These are phyloP conservation scores for Zosterops lateralis DNA, from an alignment of 2,113 vertebrate species.

Conservation along the genomic window DNA sequence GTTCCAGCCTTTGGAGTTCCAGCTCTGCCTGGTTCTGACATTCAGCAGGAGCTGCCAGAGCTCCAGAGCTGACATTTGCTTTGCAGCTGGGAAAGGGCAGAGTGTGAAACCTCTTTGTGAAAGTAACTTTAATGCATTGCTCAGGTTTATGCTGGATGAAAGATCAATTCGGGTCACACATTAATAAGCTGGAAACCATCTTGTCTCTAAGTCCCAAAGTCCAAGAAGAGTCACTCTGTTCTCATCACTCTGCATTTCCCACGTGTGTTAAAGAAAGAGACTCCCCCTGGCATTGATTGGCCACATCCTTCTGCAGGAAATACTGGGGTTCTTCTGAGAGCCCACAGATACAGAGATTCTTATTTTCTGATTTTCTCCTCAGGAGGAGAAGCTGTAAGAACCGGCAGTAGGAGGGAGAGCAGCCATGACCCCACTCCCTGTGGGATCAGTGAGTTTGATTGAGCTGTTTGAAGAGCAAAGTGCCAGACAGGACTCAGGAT, in stretches of 20 bases:
- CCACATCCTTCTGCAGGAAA: background rate
- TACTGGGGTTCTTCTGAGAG: background rate
- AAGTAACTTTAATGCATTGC: background rate
- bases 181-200: background rate
- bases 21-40: constrained; percentile 1
- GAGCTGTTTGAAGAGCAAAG: background rate
- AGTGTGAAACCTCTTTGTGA: background rate
- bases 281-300: background rate
- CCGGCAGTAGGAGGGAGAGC: background rate
- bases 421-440: background rate
- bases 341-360: background rate
- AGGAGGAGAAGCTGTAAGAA: background rate
- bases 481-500: background rate
- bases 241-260: background rate
- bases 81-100: constrained; percentile 16
- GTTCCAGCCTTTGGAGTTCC: background rate
- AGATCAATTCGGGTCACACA: background rate
- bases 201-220: background rate
- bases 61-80: constrained; percentile 44
- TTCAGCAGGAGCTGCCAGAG: background rate
- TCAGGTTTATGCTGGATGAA: background rate
- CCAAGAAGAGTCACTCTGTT: background rate
- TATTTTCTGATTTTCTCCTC: background rate
- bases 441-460: background rate
- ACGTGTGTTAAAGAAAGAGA: background rate